These are phyloP conservation scores for Oophaga pumilio DNA, from an alignment of 2,113 vertebrate genomes.

Conservation along the genomic window DNA sequence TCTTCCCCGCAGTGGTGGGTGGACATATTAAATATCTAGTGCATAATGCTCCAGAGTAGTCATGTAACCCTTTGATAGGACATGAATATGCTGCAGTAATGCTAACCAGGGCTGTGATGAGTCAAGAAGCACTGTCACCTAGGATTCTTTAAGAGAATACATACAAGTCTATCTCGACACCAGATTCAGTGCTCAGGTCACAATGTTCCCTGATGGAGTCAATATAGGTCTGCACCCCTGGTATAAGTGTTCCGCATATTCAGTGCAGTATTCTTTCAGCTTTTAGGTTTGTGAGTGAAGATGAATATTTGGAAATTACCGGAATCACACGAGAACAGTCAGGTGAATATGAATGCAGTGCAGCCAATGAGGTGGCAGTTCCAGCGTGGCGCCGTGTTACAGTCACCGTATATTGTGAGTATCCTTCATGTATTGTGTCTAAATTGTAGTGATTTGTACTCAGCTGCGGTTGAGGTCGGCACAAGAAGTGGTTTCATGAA, in stretches of 20 bases:
- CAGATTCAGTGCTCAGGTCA: not conserved
- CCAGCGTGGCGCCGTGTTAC: conserved; percentile 87
- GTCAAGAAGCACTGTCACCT: not conserved
- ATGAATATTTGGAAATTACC: conserved; percentile 90
- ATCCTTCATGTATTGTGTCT: not conserved
- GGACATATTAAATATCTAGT: no score
- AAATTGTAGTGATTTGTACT: no score
- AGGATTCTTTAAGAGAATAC: not conserved
- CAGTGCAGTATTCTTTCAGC: conserved; percentile 68
- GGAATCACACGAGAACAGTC: conserved; percentile 92
- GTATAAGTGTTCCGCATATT: not conserved
- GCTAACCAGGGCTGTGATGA: not conserved
- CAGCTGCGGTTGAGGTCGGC: no score
- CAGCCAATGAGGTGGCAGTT: conserved; percentile 87
- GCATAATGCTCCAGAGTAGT: not conserved
- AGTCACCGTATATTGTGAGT: conserved; percentile 95
- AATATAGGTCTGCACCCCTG: not conserved
- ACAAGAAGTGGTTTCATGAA: no score
- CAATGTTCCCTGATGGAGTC: not conserved
- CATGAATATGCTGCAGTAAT: not conserved
- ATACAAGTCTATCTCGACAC: not conserved
- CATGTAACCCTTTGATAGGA: not conserved
- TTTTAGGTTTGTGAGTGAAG: conserved; percentile 85
- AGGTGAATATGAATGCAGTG: conserved; percentile 92
- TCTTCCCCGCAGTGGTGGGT: no score